A percentile compares a stretch with the other conserved stretches of the same genome.
Evolutionary conservation across 2,113 vertebrate genomes (phyloP).

Genomic region (Acrocephalus arundinaceus): DNA sequence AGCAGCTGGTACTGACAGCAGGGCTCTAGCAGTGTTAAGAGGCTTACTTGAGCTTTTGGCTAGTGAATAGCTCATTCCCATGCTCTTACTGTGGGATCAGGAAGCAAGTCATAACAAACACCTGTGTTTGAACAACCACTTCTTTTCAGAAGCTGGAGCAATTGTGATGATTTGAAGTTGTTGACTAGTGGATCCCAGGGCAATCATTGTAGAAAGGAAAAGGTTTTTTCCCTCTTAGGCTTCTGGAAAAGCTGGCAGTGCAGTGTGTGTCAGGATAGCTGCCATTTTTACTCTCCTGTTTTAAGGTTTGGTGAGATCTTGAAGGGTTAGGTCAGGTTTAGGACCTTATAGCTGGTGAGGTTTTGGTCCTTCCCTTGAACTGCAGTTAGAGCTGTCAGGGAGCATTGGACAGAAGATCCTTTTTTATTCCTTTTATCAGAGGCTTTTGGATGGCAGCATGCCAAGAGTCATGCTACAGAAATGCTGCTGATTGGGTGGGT

Average conservation of each 20-base stretch:
- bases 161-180: neutral
- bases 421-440: neutral
- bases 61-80: neutral
- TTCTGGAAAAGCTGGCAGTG: neutral
- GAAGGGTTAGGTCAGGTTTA: neutral
- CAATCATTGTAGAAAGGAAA: neutral
- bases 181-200: neutral
- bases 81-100: neutral
- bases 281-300: neutral
- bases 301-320: neutral
- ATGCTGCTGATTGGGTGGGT: neutral
- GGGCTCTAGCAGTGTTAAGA: neutral
- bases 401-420: neutral
- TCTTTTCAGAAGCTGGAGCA: neutral
- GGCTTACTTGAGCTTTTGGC: neutral
- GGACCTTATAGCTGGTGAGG: neutral
- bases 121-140: neutral
- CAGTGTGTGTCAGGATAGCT: neutral
- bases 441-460: neutral
- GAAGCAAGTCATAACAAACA: slow-evolving; percentile 19
- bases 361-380: neutral
- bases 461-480: neutral
- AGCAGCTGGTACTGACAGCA: neutral
- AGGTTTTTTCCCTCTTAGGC: neutral
- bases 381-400: accelerated